Evolutionary conservation across 2,888 invertebrate species (phyloP).

Genomic region (Chydorus sphaericus): DNA sequence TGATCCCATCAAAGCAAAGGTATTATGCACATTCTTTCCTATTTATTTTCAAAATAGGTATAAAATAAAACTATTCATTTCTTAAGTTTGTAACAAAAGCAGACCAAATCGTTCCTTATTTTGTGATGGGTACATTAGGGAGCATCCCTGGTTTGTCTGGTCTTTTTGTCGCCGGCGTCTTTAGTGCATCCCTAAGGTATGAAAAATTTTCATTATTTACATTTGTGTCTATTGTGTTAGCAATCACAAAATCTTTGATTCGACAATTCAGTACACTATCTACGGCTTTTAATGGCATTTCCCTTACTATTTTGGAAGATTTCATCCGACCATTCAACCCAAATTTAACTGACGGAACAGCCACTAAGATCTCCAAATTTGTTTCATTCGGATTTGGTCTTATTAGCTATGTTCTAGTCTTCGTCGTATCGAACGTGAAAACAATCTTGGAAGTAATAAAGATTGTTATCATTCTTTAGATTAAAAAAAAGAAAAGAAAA

Average conservation of each 20-base stretch:
- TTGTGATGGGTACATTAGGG: conserved; percentile 71
- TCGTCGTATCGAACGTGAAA: conserved; percentile 70
- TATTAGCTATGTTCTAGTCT: conserved; percentile 63
- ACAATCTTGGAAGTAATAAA: conserved; percentile 52
- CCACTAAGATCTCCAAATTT: conserved; percentile 44
- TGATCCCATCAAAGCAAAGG: conserved; percentile 62
- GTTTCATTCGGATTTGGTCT: conserved; percentile 55
- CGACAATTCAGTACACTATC: background rate
- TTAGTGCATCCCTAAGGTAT: conserved; percentile 77
- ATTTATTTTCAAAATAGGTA: background rate
- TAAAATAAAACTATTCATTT: background rate
- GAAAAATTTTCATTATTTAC: too few relatives aligned
- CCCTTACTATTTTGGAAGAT: conserved; percentile 54
- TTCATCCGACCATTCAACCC: conserved; percentile 48
- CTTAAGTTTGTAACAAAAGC: conserved; percentile 40
- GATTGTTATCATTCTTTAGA: background rate
- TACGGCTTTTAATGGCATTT: background rate
- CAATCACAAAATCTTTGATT: background rate
- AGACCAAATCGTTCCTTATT: conserved; percentile 75
- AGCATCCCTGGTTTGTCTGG: conserved; percentile 65
- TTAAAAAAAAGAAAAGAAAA: too few relatives aligned
- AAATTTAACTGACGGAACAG: conserved; percentile 23
- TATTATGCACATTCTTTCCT: conserved; percentile 24
- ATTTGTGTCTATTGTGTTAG: background rate
- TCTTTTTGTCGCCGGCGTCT: conserved; percentile 79